These are phyloP conservation scores for Periophthalmodon schlosseri DNA, from an alignment of 2,113 vertebrate species.

Conservation along the genomic window DNA sequence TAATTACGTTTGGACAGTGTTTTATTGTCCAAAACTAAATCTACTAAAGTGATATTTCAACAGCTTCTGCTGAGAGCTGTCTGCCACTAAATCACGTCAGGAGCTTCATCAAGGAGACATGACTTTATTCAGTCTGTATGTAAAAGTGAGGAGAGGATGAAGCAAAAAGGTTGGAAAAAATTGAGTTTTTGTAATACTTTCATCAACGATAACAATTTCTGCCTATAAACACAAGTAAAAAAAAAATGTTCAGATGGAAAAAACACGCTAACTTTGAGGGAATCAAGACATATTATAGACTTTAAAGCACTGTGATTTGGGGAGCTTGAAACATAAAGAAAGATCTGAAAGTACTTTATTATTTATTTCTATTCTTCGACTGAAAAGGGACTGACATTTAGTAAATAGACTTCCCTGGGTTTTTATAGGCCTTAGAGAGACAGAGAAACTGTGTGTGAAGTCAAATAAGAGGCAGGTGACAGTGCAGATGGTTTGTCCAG, in stretches of 20 bases:
- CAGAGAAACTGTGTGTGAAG: slow-evolving; percentile 60
- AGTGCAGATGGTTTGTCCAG: slow-evolving; percentile 64
- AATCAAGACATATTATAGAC: background rate
- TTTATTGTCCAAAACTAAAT: slow-evolving; percentile 79
- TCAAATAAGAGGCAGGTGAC: slow-evolving; percentile 57
- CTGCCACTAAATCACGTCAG: slow-evolving; percentile 65
- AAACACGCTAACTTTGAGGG: background rate
- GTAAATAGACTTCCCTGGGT: background rate
- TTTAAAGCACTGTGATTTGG: background rate
- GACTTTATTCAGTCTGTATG: slow-evolving; percentile 65
- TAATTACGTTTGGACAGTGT: slow-evolving; percentile 73
- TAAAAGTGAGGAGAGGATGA: slow-evolving; percentile 41
- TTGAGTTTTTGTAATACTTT: background rate
- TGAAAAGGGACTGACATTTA: slow-evolving; percentile 2
- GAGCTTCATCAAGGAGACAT: slow-evolving; percentile 59
- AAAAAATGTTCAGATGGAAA: too few relatives aligned
- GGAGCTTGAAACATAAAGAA: background rate
- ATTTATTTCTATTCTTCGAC: background rate
- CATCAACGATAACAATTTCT: background rate
- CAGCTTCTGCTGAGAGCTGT: slow-evolving; percentile 47
- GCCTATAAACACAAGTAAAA: too few relatives aligned
- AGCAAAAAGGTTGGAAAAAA: background rate
- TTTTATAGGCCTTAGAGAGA: background rate
- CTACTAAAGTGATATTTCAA: slow-evolving; percentile 69
- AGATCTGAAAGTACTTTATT: background rate